Evolutionary conservation across 2,888 invertebrate species (phyloP).

Genomic region (Pterostichus madidus): DNA sequence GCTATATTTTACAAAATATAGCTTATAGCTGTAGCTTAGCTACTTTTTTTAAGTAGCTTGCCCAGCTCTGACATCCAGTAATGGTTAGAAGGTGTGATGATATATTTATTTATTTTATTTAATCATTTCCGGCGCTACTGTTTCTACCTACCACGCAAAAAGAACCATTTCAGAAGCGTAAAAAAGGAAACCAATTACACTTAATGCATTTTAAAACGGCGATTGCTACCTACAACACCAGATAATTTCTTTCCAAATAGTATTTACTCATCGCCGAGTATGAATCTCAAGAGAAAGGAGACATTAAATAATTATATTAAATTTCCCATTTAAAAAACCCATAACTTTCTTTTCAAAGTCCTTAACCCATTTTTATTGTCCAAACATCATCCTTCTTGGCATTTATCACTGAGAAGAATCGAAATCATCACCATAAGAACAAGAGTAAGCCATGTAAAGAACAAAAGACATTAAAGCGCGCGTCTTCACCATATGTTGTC

Average conservation of each 20-base stretch:
- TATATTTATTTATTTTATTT: too few relatives aligned
- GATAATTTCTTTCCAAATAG: constrained; percentile 17
- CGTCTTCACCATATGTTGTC: neutral
- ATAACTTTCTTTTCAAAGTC: constrained; percentile 7
- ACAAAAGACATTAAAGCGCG: constrained; percentile 12
- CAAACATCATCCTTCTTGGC: neutral
- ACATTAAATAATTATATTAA: constrained; percentile 4
- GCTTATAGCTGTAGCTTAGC: too few relatives aligned
- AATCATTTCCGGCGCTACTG: too few relatives aligned
- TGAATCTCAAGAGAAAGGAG: constrained; percentile 27
- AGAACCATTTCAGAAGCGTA: too few relatives aligned
- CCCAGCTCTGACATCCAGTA: too few relatives aligned
- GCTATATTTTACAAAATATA: too few relatives aligned
- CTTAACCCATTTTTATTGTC: constrained; percentile 26
- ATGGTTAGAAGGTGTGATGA: too few relatives aligned
- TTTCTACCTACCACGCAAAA: too few relatives aligned
- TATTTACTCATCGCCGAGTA: neutral
- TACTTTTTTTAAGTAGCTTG: too few relatives aligned
- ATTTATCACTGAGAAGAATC: neutral
- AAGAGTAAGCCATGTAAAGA: neutral
- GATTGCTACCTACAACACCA: neutral
- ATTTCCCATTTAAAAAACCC: neutral
- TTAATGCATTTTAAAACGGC: constrained; percentile 36
- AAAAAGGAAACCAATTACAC: neutral
- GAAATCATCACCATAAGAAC: neutral